Conservation (phyloP, 2,113 vertebrate species). For the Chascanopsetta lugubris region DNA sequence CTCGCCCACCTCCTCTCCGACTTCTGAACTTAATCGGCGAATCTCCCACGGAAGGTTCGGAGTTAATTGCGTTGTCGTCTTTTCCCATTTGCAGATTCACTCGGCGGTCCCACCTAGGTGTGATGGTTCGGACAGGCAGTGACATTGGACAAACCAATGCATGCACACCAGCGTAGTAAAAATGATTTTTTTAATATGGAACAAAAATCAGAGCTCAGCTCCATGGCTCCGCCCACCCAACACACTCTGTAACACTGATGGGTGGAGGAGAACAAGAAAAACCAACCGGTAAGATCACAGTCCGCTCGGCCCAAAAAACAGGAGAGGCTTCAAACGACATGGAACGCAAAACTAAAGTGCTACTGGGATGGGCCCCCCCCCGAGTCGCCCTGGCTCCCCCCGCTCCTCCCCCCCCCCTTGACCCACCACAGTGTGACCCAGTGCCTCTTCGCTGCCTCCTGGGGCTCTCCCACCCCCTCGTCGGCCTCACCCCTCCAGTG, state of each 20-base stretch:
- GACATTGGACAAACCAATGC: conserved; percentile 26
- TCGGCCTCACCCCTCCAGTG: conserved; percentile 21
- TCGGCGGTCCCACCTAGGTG: conserved; percentile 31
- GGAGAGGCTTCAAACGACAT: conserved; percentile 82
- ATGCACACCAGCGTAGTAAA: conserved; percentile 70
- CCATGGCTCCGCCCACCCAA: conserved; percentile 80
- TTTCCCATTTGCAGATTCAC: conserved; percentile 54
- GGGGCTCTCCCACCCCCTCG: conserved; percentile 65
- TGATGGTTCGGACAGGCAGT: conserved; percentile 25
- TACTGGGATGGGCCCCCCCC: conserved; percentile 71
- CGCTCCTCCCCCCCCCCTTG: too few relatives aligned
- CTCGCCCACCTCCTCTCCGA: conserved; percentile 41
- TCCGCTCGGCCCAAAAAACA: conserved; percentile 85
- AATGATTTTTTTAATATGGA: conserved; percentile 85
- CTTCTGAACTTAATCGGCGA: conserved; percentile 65
- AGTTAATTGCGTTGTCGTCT: conserved; percentile 68
- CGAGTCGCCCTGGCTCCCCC: conserved; percentile 48
- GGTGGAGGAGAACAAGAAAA: conserved; percentile 78
- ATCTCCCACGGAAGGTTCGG: conserved; percentile 56
- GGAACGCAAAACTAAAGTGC: conserved; percentile 80
- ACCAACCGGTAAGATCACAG: conserved; percentile 83
- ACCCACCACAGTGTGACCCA: conserved; percentile 43
- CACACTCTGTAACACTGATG: conserved; percentile 81
- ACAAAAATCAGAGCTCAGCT: conserved; percentile 87
- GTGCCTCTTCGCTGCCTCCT: conserved; percentile 46